Evolutionary conservation across 2,797 vertebrate genomes (phyloP).

Genomic region (Esox masquinongy): DNA sequence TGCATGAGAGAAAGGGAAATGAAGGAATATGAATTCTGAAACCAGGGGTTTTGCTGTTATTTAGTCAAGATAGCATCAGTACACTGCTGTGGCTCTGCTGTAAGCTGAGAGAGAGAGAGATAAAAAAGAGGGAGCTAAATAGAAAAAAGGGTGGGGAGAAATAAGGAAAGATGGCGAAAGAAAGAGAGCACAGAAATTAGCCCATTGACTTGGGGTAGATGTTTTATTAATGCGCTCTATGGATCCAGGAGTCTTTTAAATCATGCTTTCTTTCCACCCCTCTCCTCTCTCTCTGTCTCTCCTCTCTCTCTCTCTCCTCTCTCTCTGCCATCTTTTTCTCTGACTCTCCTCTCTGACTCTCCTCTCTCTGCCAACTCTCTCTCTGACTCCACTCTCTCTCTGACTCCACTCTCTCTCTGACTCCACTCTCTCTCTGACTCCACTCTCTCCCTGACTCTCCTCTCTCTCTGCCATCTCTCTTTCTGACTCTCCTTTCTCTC

Average conservation of each 20-base stretch:
- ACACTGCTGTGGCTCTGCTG: conserved; percentile 29
- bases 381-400: too few relatives aligned
- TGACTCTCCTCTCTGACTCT: conserved; percentile 12
- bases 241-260: conserved; percentile 49
- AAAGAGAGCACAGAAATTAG: neutral
- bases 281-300: conserved; percentile 11
- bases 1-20: conserved; percentile 42
- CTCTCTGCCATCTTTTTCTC: neutral
- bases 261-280: conserved; percentile 32
- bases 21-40: conserved; percentile 32
- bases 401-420: conserved; percentile 4
- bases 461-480: too few relatives aligned
- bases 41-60: conserved; percentile 51
- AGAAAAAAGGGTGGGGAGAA: neutral
- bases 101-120: conserved; percentile 15
- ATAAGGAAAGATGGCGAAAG: neutral
- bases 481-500: too few relatives aligned
- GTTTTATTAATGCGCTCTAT: conserved; percentile 47
- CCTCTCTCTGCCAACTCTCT: conserved; percentile 21
- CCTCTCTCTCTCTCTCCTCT: neutral
- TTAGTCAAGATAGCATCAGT: conserved; percentile 34
- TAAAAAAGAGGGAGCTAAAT: neutral
- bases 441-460: too few relatives aligned
- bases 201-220: conserved; percentile 35
- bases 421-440: conserved; percentile 34